Percentiles rank a stretch among this genome's conserved stretches.
These are phyloP conservation scores for Zaprionus camerounensis DNA, from an alignment of 1,140 invertebrate genomes.

Conservation along the genomic window DNA sequence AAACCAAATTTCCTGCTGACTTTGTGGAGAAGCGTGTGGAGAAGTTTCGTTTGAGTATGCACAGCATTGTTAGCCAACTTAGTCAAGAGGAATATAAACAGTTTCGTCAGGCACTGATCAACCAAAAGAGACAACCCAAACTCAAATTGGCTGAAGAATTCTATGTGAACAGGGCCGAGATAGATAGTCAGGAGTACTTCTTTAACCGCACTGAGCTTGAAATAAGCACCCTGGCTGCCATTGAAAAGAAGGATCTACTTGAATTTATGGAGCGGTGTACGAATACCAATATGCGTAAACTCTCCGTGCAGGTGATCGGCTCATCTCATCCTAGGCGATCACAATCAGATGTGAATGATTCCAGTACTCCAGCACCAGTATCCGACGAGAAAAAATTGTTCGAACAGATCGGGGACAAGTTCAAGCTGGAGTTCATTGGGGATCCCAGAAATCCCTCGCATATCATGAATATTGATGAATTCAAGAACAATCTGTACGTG, in stretches of 20 bases:
- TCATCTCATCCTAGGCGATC: neutral
- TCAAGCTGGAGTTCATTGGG: slow-evolving; percentile 61
- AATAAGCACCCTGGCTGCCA: slow-evolving; percentile 22
- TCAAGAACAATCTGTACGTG: slow-evolving; percentile 73
- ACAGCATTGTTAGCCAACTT: slow-evolving; percentile 86
- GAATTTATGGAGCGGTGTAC: slow-evolving; percentile 45
- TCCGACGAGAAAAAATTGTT: slow-evolving; percentile 43
- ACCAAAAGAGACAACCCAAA: slow-evolving; percentile 89
- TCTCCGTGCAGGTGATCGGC: slow-evolving; percentile 63
- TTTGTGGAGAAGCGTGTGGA: slow-evolving; percentile 91
- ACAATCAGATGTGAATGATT: neutral
- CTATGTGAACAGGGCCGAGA: slow-evolving; percentile 89
- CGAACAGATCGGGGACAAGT: slow-evolving; percentile 47
- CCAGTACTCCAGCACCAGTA: slow-evolving; percentile 4
- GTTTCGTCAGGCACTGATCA: slow-evolving; percentile 87
- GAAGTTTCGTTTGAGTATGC: slow-evolving; percentile 88
- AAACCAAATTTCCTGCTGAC: slow-evolving; percentile 88
- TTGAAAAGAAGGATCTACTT: slow-evolving; percentile 35
- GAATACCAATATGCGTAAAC: slow-evolving; percentile 46
- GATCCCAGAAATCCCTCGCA: slow-evolving; percentile 42
- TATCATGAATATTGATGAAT: slow-evolving; percentile 65
- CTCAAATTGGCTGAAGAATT: slow-evolving; percentile 91
- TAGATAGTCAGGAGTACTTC: slow-evolving; percentile 87
- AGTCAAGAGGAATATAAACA: slow-evolving; percentile 87
- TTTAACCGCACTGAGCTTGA: slow-evolving; percentile 86